These are phyloP conservation scores for Montipora sp. DNA, from an alignment of 64 coral and sea anemone species.

Conservation along the genomic window DNA sequence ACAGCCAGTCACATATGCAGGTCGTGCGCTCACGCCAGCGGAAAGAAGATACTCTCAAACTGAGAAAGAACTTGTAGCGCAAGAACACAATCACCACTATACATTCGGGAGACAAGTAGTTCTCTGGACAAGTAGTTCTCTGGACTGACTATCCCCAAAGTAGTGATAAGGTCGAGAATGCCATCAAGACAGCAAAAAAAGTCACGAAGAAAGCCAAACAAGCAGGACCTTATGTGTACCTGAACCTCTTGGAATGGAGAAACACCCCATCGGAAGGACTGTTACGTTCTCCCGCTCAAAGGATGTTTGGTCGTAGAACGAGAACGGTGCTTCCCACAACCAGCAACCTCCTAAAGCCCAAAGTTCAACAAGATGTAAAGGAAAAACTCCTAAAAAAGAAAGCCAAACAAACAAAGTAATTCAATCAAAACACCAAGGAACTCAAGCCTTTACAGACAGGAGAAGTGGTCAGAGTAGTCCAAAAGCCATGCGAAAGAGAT, in stretches of 20 bases:
- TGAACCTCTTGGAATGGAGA: too few relatives aligned
- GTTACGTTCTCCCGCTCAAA: not conserved
- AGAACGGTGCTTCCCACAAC: constrained; percentile 25
- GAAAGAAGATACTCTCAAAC: not conserved
- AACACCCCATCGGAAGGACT: constrained; percentile 26
- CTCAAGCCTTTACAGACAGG: not conserved
- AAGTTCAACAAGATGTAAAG: not conserved
- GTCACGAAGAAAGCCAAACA: not conserved
- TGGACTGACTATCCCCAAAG: not conserved
- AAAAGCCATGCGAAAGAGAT: not conserved
- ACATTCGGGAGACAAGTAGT: not conserved
- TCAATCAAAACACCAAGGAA: not conserved
- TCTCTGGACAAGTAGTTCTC: not conserved
- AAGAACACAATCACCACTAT: not conserved
- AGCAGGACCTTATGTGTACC: too few relatives aligned
- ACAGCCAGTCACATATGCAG: not conserved
- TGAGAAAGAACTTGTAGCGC: not conserved
- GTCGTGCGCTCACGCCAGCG: not conserved
- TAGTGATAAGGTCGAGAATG: too few relatives aligned
- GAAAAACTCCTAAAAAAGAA: not conserved
- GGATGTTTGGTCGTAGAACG: constrained; percentile 9
- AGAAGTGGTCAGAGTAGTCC: not conserved
- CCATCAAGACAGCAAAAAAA: too few relatives aligned
- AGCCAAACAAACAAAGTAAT: not conserved
- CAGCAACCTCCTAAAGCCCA: not conserved